phyloP scores from a whole-genome alignment of 2,888 invertebrate genomes.

The Melanchra persicariae region DNA sequence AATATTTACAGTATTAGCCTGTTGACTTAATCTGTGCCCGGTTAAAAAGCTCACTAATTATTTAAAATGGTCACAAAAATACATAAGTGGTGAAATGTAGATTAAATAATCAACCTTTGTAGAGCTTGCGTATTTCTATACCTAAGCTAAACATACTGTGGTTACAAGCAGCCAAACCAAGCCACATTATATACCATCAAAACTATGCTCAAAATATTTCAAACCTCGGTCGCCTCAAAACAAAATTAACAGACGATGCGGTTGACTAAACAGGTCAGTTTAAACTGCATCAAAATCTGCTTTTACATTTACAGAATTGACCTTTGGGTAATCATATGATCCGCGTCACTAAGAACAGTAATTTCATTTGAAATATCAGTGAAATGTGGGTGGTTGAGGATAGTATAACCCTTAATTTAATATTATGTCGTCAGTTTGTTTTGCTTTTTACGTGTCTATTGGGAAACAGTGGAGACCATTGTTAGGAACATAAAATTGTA shows the following conservation, averaged over 20 bases:
- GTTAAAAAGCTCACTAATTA: too few species aligned
- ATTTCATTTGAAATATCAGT: neutral
- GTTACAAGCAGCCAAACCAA: neutral
- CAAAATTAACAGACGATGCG: constrained; percentile 8
- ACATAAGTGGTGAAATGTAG: too few species aligned
- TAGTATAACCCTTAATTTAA: neutral
- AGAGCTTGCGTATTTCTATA: too few species aligned
- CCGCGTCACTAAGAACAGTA: neutral
- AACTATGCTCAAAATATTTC: constrained; percentile 8
- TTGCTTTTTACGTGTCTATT: neutral
- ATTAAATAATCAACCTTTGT: too few species aligned
- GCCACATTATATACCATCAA: neutral
- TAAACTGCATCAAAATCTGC: constrained; percentile 15
- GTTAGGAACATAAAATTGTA: too few species aligned
- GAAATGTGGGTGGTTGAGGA: neutral
- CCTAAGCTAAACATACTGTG: too few species aligned
- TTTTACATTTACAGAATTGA: constrained; percentile 5
- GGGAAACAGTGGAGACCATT: too few species aligned
- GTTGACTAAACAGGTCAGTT: neutral
- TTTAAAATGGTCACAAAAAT: too few species aligned
- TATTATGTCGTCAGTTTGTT: neutral
- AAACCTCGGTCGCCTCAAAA: neutral
- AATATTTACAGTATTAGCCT: too few species aligned
- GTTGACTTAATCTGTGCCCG: too few species aligned
- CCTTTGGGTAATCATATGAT: neutral